A percentile compares a stretch with the other conserved stretches of the same genome.
Conservation (phyloP, 2,888 invertebrate genomes). For the Argynnis bischoffii region DNA sequence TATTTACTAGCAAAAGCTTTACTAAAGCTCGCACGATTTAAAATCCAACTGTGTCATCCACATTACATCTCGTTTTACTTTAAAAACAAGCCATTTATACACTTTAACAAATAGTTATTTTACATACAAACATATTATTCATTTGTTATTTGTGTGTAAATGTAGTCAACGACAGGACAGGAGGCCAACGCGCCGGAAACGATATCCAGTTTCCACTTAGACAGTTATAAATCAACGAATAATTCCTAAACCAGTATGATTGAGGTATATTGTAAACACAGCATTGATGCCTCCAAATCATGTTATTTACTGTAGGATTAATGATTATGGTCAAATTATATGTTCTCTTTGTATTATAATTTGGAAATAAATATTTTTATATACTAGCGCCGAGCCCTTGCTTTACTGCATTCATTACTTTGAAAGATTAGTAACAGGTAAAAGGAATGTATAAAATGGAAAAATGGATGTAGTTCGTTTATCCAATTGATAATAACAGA, state of each 20-base stretch:
- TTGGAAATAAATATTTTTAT: too few species aligned
- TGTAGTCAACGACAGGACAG: constrained; percentile 24
- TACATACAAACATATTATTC: constrained; percentile 28
- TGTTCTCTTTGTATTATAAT: neutral
- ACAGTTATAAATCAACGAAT: constrained; percentile 41
- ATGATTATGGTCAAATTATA: constrained; percentile 4
- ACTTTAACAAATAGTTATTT: constrained; percentile 4
- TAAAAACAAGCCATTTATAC: constrained; percentile 5
- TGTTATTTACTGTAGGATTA: constrained; percentile 25
- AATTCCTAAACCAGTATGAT: constrained; percentile 36
- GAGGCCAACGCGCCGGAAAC: constrained; percentile 39
- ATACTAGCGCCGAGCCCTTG: too few species aligned
- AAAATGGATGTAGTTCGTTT: too few species aligned
- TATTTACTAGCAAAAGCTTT: too few species aligned
- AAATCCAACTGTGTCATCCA: too few species aligned
- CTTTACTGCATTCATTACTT: too few species aligned
- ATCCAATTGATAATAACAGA: too few species aligned
- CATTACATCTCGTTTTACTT: neutral
- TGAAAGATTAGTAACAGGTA: too few species aligned
- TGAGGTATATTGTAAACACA: constrained; percentile 34
- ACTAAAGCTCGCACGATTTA: too few species aligned
- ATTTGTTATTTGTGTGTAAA: constrained; percentile 24
- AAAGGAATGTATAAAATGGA: too few species aligned
- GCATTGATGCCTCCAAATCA: constrained; percentile 22
- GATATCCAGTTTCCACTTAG: constrained; percentile 39